Evolutionary conservation across 2,113 vertebrate genomes (phyloP).

Genomic region (Entosphenus tridentatus): DNA sequence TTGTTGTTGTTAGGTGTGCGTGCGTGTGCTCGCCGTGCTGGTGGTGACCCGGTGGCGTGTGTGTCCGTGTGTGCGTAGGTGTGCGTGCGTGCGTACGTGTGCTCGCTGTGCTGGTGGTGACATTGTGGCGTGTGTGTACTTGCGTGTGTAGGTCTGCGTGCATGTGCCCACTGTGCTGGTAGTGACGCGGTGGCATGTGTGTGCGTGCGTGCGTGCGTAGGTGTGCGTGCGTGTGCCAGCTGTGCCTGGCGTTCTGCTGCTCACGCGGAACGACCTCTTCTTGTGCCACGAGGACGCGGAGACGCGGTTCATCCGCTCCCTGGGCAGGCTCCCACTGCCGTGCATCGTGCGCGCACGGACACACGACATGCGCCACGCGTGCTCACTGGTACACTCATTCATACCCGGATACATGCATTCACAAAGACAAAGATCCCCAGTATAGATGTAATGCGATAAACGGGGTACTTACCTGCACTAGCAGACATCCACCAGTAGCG

Average conservation of each 20-base stretch:
- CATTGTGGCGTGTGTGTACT: neutral
- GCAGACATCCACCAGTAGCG: too few relatives aligned
- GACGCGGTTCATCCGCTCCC: constrained; percentile 79
- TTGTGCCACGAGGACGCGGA: constrained; percentile 90
- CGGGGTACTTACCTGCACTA: too few relatives aligned
- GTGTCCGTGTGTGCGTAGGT: constrained; percentile 29
- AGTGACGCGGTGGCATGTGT: neutral
- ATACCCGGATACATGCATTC: too few relatives aligned
- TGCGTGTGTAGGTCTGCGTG: too few relatives aligned
- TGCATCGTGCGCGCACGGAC: too few relatives aligned
- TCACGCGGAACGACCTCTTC: constrained; percentile 43
- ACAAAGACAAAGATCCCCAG: too few relatives aligned
- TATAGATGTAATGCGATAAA: too few relatives aligned
- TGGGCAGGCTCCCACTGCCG: constrained; percentile 22
- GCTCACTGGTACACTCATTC: too few relatives aligned
- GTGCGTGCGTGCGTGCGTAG: constrained; percentile 29
- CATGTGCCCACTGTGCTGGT: neutral
- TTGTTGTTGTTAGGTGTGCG: too few relatives aligned
- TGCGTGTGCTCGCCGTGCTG: neutral
- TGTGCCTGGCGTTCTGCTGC: constrained; percentile 71
- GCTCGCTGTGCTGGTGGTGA: constrained; percentile 24
- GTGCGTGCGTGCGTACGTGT: constrained; percentile 67
- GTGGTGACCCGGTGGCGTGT: neutral
- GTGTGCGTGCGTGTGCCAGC: constrained; percentile 50
- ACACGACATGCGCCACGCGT: too few relatives aligned